phyloP scores from a whole-genome alignment of 2,113 vertebrate species.

The Coracopsis vasa region DNA sequence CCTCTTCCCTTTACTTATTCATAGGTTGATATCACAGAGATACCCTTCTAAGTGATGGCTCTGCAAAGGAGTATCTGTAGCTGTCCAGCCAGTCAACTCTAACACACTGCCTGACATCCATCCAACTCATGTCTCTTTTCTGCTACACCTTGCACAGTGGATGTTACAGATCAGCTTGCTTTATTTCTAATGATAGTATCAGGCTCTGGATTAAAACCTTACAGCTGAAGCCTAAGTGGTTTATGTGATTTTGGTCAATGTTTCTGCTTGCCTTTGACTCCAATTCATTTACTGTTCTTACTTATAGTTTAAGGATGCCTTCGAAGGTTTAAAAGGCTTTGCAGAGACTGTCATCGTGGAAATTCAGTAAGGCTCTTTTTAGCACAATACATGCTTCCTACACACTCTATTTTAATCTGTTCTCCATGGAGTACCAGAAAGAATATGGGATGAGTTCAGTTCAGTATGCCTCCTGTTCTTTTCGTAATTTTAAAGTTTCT shows the following conservation, averaged over 20 bases:
- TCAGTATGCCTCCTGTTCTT: neutral
- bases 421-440: neutral
- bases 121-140: neutral
- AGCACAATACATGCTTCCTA: neutral
- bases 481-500: neutral
- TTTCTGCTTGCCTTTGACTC: neutral
- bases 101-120: neutral
- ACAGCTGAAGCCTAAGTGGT: neutral
- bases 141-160: neutral
- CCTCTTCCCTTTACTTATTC: neutral
- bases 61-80: neutral
- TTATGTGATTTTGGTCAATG: neutral
- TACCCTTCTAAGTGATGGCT: rapidly evolving
- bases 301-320: neutral
- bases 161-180: neutral
- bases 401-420: neutral
- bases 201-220: neutral
- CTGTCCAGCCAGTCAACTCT: neutral
- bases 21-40: rapidly evolving
- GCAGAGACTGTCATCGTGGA: neutral
- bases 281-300: neutral
- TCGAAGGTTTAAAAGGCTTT: rapidly evolving
- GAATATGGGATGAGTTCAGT: neutral
- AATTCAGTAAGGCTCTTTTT: conserved; percentile 62
- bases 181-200: neutral